Base-by-base conservation (phyloP, 1,140 invertebrate species). In the Drosophila pruinosa region DNA sequence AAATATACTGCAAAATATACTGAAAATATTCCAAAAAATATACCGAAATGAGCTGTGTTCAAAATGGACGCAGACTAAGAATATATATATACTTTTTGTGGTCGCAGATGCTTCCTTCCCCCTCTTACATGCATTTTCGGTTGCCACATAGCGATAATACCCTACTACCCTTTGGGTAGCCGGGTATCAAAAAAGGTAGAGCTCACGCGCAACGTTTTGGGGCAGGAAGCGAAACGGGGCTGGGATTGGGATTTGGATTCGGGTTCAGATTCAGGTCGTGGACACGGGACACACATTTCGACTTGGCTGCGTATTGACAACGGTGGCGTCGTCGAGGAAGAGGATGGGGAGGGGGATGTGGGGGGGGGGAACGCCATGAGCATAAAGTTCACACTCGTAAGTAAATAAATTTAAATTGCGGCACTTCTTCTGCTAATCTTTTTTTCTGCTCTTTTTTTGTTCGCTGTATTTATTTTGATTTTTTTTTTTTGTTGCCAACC, bases 321-420 rank as follows among this genome's bases (percentile, higher is more conserved):
- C 70, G 65, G 59, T 75, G 75, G 74, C 74, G 78, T 81, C 45
- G 78, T 24, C n/a, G 7, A 1, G n/a, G 34, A 4, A 34, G 5
- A 8, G 5, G 7, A 7, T 0, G 43, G 36, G 59, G 7, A 24
- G 17, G 36, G 22, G 59, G 26, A 19, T 15, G 10, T 15, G 53
- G 45, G 15, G 36, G 36, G 31, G 28, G 34, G 38, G 59, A 78
- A 86, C 70, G 77, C 81, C 81, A 80, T 63, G 78, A 77, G 81
- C 81, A 86, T 86, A 86, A 86, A 86, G 81, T 86, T 86, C 81
- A 86, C 81, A 86, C 81, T 86, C 81, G 81, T 86, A 86, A 86
- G 81, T 86, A 86, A 86, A 86, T 86, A 86, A 86, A 86, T 86
- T 86, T 86, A 86, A 81, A 86, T 86, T 81, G 81, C 81, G 81